Base-by-base conservation (phyloP, 2,888 invertebrate genomes). In the Orthosia gracilis region DNA sequence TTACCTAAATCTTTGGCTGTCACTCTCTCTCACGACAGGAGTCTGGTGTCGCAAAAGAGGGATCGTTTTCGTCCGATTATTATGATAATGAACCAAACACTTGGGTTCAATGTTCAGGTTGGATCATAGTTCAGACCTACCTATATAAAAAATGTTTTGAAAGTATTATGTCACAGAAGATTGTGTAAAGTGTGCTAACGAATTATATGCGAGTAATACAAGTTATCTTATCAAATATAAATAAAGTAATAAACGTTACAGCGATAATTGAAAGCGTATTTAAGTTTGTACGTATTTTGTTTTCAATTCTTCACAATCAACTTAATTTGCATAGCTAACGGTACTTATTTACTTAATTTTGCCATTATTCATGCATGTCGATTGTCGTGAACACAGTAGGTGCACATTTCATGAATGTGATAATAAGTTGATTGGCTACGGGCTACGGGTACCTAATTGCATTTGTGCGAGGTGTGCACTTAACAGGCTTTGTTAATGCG, bases 241-340 rank as follows among this genome's bases (percentile, higher is more conserved):
- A 50, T n/a, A 4, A 21, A 5, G n/a, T 49, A 47, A 23, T 50
- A 58, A 45, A 61, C 4, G 26, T 75, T 54, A 18, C 45, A 75
- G 31, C 26, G 31, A 23, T 75, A 54, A 57, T 66, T 76, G n/a
- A 18, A 26, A 45, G 17, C 45, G 21, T 4, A 12, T 2, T 3
- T 49, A n/a, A 5, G 7, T 26, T 57, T 3, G 2, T 58, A 50
- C 21, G 57, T 65, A 45, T 11, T 18, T 73, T 58, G 17, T 75
- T 78, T 74, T 52, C 12, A 69, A 21, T 49, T 47, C 52, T 77
- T 26, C 18, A 78, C 78, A 78, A 54, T 59, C 9, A 49, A 70
- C 23, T 49, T 49, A 49, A 70, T 75, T 78, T 75, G 21, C 58
- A 70, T 78, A 45, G 18, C 2, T 49, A 40, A 54, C 40, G 0